Percentiles rank a stretch among this genome's conserved stretches.
These are phyloP conservation scores for Tragulus kanchil DNA, from an alignment of 2,113 vertebrate species.

Conservation along the genomic window DNA sequence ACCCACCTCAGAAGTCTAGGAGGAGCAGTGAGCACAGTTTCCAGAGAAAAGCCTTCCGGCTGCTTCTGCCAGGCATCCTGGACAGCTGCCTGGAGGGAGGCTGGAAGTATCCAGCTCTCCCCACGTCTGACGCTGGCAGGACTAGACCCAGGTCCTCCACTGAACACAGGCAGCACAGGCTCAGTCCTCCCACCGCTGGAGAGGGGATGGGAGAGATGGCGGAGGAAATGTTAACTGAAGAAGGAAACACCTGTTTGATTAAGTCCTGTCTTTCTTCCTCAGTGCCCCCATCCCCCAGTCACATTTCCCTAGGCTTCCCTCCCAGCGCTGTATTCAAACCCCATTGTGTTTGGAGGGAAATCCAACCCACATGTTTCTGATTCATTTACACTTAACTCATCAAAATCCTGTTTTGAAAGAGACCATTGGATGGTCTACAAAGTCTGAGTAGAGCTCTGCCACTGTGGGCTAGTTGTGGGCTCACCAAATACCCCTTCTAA, in stretches of 20 bases:
- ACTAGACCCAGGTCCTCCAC: neutral
- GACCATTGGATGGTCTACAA: slow-evolving; percentile 79
- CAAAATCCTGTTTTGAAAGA: slow-evolving; percentile 84
- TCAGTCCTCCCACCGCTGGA: neutral
- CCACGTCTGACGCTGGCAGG: neutral
- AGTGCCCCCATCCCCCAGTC: neutral
- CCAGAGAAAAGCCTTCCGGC: slow-evolving; percentile 51
- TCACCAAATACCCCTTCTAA: slow-evolving; percentile 71
- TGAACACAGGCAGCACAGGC: neutral
- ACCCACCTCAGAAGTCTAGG: neutral
- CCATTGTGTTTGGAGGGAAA: slow-evolving; percentile 76
- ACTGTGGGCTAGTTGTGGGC: slow-evolving; percentile 64
- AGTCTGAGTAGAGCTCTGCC: slow-evolving; percentile 67
- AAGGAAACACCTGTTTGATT: slow-evolving; percentile 54
- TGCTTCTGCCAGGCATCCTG: slow-evolving; percentile 51
- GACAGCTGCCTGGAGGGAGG: slow-evolving; percentile 23
- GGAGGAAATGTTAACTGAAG: slow-evolving; percentile 2
- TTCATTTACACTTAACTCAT: slow-evolving; percentile 85
- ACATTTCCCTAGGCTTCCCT: neutral
- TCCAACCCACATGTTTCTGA: slow-evolving; percentile 83
- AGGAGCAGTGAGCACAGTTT: slow-evolving; percentile 46
- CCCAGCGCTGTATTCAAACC: slow-evolving; percentile 76
- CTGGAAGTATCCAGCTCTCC: slow-evolving; percentile 19
- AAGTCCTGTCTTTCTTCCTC: slow-evolving; percentile 53
- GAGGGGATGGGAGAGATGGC: no score